phyloP scores from a whole-genome alignment of 2,797 vertebrate species.

The Danionella dracula region DNA sequence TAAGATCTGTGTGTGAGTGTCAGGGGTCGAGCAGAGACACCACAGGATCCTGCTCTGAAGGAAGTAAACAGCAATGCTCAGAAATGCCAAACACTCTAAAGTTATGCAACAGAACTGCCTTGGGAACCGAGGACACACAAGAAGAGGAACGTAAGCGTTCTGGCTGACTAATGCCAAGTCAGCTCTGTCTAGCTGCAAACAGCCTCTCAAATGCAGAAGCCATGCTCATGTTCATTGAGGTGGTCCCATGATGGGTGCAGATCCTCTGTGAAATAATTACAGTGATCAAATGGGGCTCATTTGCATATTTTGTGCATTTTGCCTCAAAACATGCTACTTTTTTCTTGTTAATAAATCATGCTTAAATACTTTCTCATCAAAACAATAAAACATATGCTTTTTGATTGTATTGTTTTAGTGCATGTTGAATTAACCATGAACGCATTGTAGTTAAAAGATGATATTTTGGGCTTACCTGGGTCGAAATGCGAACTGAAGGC shows the following conservation, averaged over 20 bases:
- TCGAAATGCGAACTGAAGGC: constrained; percentile 96
- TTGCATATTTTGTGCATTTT: too few species aligned
- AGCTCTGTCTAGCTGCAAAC: constrained; percentile 8
- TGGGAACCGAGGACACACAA: constrained; percentile 36
- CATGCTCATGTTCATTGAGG: not conserved
- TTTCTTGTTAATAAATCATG: too few species aligned
- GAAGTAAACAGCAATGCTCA: constrained; percentile 35
- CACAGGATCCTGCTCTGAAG: constrained; percentile 21
- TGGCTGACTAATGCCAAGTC: constrained; percentile 5
- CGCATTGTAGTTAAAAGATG: not conserved
- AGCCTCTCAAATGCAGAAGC: not conserved
- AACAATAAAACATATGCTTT: too few species aligned
- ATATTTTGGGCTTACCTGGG: constrained; percentile 75
- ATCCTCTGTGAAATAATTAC: not conserved
- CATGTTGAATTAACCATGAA: not conserved
- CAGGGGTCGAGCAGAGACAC: not conserved
- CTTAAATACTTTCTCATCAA: too few species aligned
- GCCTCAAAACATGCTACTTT: too few species aligned
- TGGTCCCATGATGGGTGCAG: not conserved
- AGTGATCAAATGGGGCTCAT: too few species aligned
- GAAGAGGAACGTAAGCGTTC: constrained; percentile 27
- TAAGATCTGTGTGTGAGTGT: not conserved
- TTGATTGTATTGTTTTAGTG: too few species aligned
- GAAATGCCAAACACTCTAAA: constrained; percentile 31
- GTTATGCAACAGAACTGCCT: constrained; percentile 34